These are phyloP conservation scores for Basileuterus tristriatus DNA, from an alignment of 2,797 vertebrate species.

Conservation along the genomic window DNA sequence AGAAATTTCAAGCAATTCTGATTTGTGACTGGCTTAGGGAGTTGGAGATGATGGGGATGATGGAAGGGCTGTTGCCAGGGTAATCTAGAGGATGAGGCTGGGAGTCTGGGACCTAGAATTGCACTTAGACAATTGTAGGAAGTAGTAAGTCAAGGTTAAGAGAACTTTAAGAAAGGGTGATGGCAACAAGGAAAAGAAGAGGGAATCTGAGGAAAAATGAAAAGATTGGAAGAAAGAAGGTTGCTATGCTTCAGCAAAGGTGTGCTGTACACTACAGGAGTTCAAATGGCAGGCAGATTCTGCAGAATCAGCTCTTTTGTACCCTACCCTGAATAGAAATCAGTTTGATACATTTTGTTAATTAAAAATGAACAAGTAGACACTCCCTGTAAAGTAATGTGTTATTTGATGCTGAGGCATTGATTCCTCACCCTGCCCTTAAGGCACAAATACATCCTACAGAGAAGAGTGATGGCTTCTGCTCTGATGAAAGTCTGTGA, in stretches of 20 bases:
- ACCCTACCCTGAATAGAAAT: neutral
- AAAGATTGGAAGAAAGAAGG: neutral
- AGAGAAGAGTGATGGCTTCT: neutral
- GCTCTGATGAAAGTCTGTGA: neutral
- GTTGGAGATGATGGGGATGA: neutral
- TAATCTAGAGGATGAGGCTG: conserved; percentile 11
- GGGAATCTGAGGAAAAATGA: neutral
- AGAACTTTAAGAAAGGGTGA: neutral
- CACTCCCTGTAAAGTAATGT: neutral
- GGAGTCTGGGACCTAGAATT: neutral
- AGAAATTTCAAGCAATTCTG: neutral
- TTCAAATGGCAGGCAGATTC: neutral
- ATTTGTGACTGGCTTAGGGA: neutral
- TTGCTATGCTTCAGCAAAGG: neutral
- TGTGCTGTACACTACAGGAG: neutral
- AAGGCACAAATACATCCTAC: neutral
- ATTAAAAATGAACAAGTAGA: neutral
- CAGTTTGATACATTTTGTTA: neutral
- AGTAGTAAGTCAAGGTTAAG: conserved; percentile 29
- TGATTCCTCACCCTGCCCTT: neutral
- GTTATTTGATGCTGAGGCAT: neutral
- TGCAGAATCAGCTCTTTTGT: neutral
- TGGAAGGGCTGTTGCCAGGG: conserved; percentile 32
- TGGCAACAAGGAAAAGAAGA: neutral
- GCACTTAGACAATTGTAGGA: neutral